Percentiles rank a stretch among this genome's conserved stretches.
These are phyloP conservation scores for Bombus superbus DNA, from an alignment of 1,140 invertebrate species.

Conservation along the genomic window DNA sequence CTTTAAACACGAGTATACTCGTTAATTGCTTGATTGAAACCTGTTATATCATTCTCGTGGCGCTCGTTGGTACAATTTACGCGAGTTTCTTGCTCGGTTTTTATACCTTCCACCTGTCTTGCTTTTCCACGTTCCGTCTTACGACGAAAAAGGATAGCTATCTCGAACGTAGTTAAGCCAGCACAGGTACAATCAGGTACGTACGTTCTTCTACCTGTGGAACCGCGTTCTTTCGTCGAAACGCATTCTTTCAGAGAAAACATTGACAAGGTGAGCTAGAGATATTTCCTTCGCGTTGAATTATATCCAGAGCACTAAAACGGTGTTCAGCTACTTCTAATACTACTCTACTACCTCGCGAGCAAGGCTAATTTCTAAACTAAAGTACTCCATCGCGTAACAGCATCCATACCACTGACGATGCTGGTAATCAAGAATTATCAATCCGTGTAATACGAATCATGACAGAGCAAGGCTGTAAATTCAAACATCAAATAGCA, in stretches of 20 bases:
- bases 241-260: conserved; percentile 46
- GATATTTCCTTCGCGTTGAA: background rate
- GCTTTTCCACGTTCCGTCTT: background rate
- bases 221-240: conserved; percentile 14
- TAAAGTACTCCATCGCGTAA: background rate
- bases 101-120: background rate
- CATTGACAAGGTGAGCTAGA: conserved; percentile 26
- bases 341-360: background rate
- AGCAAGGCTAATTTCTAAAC: background rate
- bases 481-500: background rate
- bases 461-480: background rate
- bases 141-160: background rate
- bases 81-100: background rate
- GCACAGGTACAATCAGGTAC: no score
- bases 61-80: background rate
- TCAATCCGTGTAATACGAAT: background rate
- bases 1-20: background rate
- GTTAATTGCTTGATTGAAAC: conserved; percentile 7
- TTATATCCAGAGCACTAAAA: background rate
- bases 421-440: background rate
- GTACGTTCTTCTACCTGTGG: conserved; percentile 4
- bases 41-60: background rate
- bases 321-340: no score
- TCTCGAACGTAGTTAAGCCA: background rate
- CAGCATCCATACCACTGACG: background rate